A percentile compares a stretch with the other conserved stretches of the same genome.
Evolutionary conservation across 2,797 vertebrate species (phyloP).

Genomic region (Malurus leucopterus): DNA sequence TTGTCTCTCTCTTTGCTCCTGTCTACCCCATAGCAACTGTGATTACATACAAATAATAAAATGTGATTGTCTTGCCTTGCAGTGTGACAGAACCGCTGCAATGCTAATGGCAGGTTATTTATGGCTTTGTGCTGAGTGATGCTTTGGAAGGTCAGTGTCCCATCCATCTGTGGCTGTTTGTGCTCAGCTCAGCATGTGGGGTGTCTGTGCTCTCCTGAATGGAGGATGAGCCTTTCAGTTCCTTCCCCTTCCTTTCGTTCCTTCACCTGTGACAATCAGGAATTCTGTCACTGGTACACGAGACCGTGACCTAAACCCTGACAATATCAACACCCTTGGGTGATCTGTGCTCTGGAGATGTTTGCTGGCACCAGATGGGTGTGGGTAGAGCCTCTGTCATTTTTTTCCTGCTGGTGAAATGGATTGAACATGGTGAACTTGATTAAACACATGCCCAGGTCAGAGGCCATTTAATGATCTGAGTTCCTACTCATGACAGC

Average conservation of each 20-base stretch:
- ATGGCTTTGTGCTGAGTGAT: slow-evolving; percentile 1
- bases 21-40: neutral
- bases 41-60: slow-evolving; percentile 37
- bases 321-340: accelerated
- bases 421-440: neutral
- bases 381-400: neutral
- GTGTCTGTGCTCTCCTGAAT: neutral
- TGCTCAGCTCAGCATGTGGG: neutral
- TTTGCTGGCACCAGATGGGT: neutral
- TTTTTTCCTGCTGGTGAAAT: neutral
- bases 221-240: neutral
- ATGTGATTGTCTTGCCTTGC: slow-evolving; percentile 12
- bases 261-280: neutral
- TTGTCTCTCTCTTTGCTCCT: slow-evolving; percentile 11
- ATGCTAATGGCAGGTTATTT: slow-evolving; percentile 19
- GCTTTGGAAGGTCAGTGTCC: slow-evolving; percentile 34
- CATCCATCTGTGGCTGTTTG: slow-evolving; percentile 23
- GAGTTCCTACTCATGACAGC: neutral
- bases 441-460: neutral
- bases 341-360: neutral
- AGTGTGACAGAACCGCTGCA: neutral
- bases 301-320: neutral
- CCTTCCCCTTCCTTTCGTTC: neutral
- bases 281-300: neutral
- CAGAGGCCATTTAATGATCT: neutral